These are phyloP conservation scores for Formica aserva DNA, from an alignment of 2,888 invertebrate species.

Conservation along the genomic window DNA sequence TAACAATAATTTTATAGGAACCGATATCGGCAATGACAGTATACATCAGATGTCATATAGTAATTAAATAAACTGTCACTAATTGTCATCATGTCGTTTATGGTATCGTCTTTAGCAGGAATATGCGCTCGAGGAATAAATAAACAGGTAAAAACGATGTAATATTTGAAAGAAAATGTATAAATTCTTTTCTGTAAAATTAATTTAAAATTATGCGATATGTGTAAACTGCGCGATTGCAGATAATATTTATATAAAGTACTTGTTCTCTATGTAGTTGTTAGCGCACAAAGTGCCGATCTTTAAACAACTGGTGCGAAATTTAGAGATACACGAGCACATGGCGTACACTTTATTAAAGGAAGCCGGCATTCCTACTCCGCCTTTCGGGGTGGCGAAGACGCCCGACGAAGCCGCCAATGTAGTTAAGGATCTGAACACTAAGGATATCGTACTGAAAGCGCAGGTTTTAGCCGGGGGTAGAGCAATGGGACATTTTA, in stretches of 20 bases:
- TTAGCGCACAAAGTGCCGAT: conserved; percentile 78
- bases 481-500: conserved; percentile 95
- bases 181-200: background rate
- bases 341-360: conserved; percentile 94
- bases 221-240: too few relatives aligned
- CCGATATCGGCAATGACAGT: background rate
- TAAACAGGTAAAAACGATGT: conserved; percentile 52
- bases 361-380: conserved; percentile 94
- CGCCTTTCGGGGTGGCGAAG: conserved; percentile 94
- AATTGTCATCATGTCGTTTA: conserved; percentile 50
- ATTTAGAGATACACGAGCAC: conserved; percentile 96
- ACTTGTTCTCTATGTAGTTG: conserved; percentile 46
- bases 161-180: background rate
- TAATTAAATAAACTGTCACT: conserved; percentile 1
- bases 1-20: background rate
- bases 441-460: conserved; percentile 93
- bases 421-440: conserved; percentile 90
- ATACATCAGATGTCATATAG: background rate
- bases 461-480: conserved; percentile 97
- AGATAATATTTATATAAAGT: conserved; percentile 54
- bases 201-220: background rate
- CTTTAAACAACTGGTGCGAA: conserved; percentile 87
- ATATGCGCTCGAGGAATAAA: conserved; percentile 34
- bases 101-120: conserved; percentile 31
- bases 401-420: conserved; percentile 92